Evolutionary conservation across 2,888 invertebrate species (phyloP).

Genomic region (Reticulitermes lucifugus): DNA sequence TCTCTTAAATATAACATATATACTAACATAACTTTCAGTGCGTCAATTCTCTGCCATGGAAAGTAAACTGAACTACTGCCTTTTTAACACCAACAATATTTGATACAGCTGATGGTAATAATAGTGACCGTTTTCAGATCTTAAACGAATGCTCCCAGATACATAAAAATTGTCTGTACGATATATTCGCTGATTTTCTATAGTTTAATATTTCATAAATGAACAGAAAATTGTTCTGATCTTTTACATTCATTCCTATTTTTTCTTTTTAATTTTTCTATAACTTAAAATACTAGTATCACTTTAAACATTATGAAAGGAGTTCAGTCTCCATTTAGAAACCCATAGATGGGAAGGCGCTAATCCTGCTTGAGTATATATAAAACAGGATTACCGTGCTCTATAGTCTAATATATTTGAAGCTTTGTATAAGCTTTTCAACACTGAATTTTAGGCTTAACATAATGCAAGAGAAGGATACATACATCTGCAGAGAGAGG

Average conservation of each 20-base stretch:
- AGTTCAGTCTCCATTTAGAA: background rate
- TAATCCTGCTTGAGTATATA: conserved; percentile 36
- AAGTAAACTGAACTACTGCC: no score
- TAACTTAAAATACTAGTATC: conserved; percentile 10
- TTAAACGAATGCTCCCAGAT: no score
- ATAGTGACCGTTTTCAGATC: no score
- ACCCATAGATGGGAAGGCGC: conserved; percentile 26
- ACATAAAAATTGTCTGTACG: no score
- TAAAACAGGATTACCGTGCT: conserved; percentile 25
- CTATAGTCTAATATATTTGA: conserved; percentile 33
- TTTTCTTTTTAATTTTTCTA: background rate
- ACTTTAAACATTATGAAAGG: conserved; percentile 31
- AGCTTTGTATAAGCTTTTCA: conserved; percentile 41
- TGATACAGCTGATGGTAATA: no score
- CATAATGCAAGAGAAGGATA: conserved; percentile 4
- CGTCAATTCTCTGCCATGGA: no score
- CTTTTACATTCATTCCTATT: background rate
- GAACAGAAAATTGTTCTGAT: no score
- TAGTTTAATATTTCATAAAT: no score
- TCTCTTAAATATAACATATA: no score
- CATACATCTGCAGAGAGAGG: background rate
- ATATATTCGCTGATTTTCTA: no score
- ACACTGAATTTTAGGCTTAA: conserved; percentile 31
- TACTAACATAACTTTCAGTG: no score
- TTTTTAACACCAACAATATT: no score